phyloP scores from a whole-genome alignment of 2,888 invertebrate genomes.

The Drosophila paucipuncta region DNA sequence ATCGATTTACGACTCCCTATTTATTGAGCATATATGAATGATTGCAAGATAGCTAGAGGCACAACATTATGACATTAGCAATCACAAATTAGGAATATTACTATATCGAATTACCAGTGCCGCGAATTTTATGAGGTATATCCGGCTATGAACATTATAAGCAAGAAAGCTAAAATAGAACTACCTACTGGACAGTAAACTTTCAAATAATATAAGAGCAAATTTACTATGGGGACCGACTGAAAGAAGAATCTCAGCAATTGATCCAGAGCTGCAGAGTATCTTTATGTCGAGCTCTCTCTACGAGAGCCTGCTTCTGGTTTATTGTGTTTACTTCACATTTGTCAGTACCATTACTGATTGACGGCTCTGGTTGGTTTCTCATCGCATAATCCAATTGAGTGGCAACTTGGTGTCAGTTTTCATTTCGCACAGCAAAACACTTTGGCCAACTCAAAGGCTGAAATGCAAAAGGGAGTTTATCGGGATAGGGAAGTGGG shows the following conservation, averaged over 20 bases:
- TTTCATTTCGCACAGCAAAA: conserved; percentile 68
- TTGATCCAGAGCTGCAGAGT: neutral
- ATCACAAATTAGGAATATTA: neutral
- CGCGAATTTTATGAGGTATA: neutral
- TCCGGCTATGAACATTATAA: neutral
- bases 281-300: neutral
- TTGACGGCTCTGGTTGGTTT: conserved; percentile 41
- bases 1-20: neutral
- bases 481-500: conserved; percentile 1
- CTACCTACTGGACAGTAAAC: neutral
- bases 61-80: neutral
- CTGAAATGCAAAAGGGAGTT: conserved; percentile 1
- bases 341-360: conserved; percentile 34
- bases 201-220: neutral
- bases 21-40: neutral
- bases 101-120: neutral
- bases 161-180: neutral
- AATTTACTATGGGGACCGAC: neutral
- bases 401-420: conserved; percentile 75
- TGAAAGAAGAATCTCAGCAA: neutral
- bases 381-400: conserved; percentile 68
- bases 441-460: conserved; percentile 33
- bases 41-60: neutral
- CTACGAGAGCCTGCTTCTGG: neutral
- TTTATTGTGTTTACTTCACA: conserved; percentile 10